Conservation (phyloP, 2,113 vertebrate species). For the crab-eating macaque (Macaca fascicularis) region T2T-MFA8v1.1 NC_088376.1:17814501-17815000, state of each 20-base stretch:
- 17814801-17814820: not conserved
- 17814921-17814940: not conserved
- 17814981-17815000: not conserved
- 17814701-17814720: not conserved
- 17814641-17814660: not conserved
- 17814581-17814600: fast-evolving
- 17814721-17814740: not conserved
- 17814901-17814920: not conserved
- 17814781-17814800: not conserved
- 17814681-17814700: not conserved
- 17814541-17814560: not conserved
- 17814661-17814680: not conserved
- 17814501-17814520: not conserved
- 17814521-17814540: fast-evolving
- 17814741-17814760: not conserved
- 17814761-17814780: too few relatives aligned
- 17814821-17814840: not conserved
- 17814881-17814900: not conserved
- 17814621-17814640: not conserved
- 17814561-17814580: fast-evolving
- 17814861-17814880: not conserved
- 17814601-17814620: not conserved
- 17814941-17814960: not conserved
- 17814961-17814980: constrained; percentile 2
- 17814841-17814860: not conserved